Evolutionary conservation across 1,140 invertebrate species (phyloP).

Genomic region (Zaprionus camerounensis): DNA sequence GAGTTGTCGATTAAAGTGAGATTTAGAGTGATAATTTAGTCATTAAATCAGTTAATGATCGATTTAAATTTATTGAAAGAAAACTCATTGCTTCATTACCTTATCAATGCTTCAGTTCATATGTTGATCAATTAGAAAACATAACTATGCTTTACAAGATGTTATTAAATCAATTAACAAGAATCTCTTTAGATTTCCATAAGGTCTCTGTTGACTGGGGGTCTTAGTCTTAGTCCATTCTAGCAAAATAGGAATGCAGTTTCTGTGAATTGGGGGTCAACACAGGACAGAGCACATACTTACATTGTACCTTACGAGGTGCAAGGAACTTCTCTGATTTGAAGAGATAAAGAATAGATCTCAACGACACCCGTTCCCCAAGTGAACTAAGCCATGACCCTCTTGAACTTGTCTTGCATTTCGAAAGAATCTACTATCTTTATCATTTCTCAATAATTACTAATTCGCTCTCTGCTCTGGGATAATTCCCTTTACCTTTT

Average conservation of each 20-base stretch:
- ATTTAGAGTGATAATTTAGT: not conserved
- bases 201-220: too few relatives aligned
- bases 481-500: constrained; percentile 3
- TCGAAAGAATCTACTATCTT: not conserved
- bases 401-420: not conserved
- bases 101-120: too few relatives aligned
- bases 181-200: too few relatives aligned
- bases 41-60: not conserved
- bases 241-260: too few relatives aligned
- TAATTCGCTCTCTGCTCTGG: constrained; percentile 6
- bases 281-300: too few relatives aligned
- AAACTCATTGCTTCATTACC: not conserved
- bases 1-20: not conserved
- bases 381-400: not conserved
- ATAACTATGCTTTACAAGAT: not conserved
- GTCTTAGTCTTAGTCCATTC: too few relatives aligned
- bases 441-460: not conserved
- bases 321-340: too few relatives aligned
- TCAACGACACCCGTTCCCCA: not conserved
- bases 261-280: too few relatives aligned
- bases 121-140: not conserved
- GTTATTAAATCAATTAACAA: not conserved
- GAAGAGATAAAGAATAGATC: too few relatives aligned
- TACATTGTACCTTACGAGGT: too few relatives aligned
- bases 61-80: not conserved